These are phyloP conservation scores for Caenorhabditis zanzibari DNA, from an alignment of 2,888 invertebrate species.

Conservation along the genomic window DNA sequence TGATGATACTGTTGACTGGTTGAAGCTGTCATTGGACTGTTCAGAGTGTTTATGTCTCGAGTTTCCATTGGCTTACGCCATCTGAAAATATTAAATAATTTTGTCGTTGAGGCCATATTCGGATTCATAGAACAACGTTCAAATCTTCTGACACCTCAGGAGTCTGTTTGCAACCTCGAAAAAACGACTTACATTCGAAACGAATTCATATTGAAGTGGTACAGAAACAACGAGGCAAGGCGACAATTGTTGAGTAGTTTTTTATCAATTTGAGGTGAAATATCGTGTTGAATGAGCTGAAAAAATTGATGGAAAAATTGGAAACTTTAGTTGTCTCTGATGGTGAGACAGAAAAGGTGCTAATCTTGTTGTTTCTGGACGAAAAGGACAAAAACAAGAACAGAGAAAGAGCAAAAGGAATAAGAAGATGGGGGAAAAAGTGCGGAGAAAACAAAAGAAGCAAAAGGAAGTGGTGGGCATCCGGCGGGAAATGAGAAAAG, in stretches of 20 bases:
- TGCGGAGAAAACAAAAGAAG: conserved; percentile 39
- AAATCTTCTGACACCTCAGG: too few relatives aligned
- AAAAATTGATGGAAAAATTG: conserved; percentile 3
- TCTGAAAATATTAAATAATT: conserved; percentile 50
- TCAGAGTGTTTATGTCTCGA: conserved; percentile 49
- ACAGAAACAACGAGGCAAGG: conserved; percentile 63
- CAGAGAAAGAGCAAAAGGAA: conserved; percentile 7
- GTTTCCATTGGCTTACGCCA: conserved; percentile 71
- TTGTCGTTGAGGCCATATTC: not conserved
- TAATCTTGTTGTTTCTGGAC: conserved; percentile 51
- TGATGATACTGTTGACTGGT: conserved; percentile 50
- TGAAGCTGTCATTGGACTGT: conserved; percentile 6
- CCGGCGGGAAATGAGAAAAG: conserved; percentile 8
- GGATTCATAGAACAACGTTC: not conserved
- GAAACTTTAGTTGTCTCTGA: not conserved
- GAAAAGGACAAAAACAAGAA: conserved; percentile 30
- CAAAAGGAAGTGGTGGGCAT: conserved; percentile 6
- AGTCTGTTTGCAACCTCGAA: too few relatives aligned
- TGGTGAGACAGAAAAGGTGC: conserved; percentile 20
- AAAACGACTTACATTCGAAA: conserved; percentile 69
- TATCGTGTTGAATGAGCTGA: conserved; percentile 66
- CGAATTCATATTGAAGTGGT: conserved; percentile 68
- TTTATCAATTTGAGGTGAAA: conserved; percentile 39
- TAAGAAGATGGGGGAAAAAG: not conserved
- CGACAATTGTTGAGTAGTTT: conserved; percentile 53